A percentile compares a stretch with the other conserved stretches of the same genome.
These are phyloP conservation scores for Calliphora vicina DNA, from an alignment of 1,140 invertebrate species.

Conservation along the genomic window DNA sequence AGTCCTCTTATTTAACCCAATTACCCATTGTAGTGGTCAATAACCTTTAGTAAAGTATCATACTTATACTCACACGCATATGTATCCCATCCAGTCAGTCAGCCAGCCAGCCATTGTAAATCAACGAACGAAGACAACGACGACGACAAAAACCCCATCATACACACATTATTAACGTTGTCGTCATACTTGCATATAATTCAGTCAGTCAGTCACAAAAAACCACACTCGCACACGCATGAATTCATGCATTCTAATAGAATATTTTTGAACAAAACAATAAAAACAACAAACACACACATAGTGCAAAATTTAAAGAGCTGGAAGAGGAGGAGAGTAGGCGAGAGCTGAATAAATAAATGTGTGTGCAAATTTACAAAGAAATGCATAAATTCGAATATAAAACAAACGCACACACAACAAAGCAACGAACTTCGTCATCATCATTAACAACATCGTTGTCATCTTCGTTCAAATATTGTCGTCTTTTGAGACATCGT, in stretches of 20 bases:
- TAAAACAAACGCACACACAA: background rate
- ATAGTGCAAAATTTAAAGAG: background rate
- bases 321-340: too few species aligned
- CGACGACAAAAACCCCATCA: background rate
- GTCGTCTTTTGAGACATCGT: too few species aligned
- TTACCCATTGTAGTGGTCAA: slow-evolving; percentile 32
- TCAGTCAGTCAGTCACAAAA: background rate
- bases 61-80: background rate
- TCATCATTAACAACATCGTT: background rate
- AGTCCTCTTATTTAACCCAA: slow-evolving; percentile 29
- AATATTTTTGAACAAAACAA: too few species aligned
- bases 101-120: too few species aligned
- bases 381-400: background rate
- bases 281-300: background rate
- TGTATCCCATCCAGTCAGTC: too few species aligned
- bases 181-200: background rate
- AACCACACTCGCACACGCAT: background rate
- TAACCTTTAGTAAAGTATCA: background rate
- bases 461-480: background rate
- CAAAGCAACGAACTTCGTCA: background rate
- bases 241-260: background rate
- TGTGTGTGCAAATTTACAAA: background rate
- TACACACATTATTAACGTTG: background rate
- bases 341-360: too few species aligned
- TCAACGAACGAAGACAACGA: slow-evolving; percentile 44